These are phyloP conservation scores for Steinernema hermaphroditum DNA, from an alignment of 2,888 invertebrate species.

Conservation along the genomic window DNA sequence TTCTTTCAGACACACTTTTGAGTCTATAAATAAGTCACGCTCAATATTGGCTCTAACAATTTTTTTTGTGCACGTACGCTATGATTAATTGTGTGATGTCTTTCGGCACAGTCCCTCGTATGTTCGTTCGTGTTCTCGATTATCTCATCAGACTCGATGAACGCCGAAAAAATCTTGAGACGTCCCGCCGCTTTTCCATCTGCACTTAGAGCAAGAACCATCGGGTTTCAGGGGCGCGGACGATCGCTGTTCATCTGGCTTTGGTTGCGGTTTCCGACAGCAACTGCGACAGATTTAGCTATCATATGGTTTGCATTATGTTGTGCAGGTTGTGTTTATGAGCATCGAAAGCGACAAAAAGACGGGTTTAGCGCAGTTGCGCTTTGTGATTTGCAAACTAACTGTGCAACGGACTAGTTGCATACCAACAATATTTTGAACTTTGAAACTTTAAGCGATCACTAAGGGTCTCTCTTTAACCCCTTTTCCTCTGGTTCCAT, in stretches of 20 bases:
- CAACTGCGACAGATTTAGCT: too few species aligned
- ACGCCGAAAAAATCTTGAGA: not conserved
- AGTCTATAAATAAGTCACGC: constrained; percentile 28
- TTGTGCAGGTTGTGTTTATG: constrained; percentile 12
- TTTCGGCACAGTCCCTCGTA: constrained; percentile 29
- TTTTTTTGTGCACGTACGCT: not conserved
- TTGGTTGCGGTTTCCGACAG: too few species aligned
- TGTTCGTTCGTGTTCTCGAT: constrained; percentile 15
- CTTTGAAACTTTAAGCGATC: not conserved
- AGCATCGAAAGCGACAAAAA: not conserved
- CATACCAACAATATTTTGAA: too few species aligned
- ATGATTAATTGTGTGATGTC: constrained; percentile 27
- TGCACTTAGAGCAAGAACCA: too few species aligned
- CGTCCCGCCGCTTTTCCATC: not conserved
- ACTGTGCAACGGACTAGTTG: too few species aligned
- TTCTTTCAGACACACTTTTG: not conserved
- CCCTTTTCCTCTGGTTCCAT: not conserved
- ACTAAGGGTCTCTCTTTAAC: not conserved
- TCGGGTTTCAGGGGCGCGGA: too few species aligned
- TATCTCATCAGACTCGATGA: not conserved
- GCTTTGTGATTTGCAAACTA: not conserved
- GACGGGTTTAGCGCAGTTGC: not conserved
- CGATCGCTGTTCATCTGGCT: too few species aligned
- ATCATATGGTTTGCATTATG: constrained; percentile 21
- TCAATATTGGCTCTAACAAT: not conserved